These are phyloP conservation scores for Sesia apiformis DNA, from an alignment of 2,888 invertebrate genomes.

Conservation along the genomic window DNA sequence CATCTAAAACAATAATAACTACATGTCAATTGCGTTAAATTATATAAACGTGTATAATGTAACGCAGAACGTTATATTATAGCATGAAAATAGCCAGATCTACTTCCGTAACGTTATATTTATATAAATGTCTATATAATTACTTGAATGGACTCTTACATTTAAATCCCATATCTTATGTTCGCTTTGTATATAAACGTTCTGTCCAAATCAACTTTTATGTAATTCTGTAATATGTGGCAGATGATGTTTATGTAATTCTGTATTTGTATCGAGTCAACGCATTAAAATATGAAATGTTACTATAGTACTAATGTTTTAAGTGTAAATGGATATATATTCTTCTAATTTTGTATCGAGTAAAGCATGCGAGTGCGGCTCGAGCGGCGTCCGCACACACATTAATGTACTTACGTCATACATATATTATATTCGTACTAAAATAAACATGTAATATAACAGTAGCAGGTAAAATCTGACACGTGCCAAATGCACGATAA, in stretches of 20 bases:
- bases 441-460: slow-evolving; percentile 46
- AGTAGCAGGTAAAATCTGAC: slow-evolving; percentile 43
- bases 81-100: slow-evolving; percentile 8
- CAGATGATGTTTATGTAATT: slow-evolving; percentile 46
- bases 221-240: slow-evolving; percentile 28
- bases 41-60: slow-evolving; percentile 2
- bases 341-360: slow-evolving; percentile 73
- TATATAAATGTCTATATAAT: slow-evolving; percentile 11
- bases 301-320: slow-evolving; percentile 62
- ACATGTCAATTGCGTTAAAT: slow-evolving; percentile 51
- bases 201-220: slow-evolving; percentile 4
- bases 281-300: slow-evolving; percentile 34
- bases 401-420: slow-evolving; percentile 22
- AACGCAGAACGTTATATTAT: slow-evolving; percentile 6
- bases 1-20: slow-evolving; percentile 30
- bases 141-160: slow-evolving; percentile 12
- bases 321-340: slow-evolving; percentile 72
- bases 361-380: slow-evolving; percentile 4
- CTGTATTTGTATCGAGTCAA: slow-evolving; percentile 56
- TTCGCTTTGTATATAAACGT: slow-evolving; percentile 7
- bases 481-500: slow-evolving; percentile 67
- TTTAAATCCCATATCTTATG: slow-evolving; percentile 8
- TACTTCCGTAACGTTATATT: slow-evolving; percentile 1
- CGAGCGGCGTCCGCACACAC: not conserved
- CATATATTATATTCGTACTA: slow-evolving; percentile 19